Conservation (phyloP, 2,888 invertebrate species). For the Anodontia alba region DNA sequence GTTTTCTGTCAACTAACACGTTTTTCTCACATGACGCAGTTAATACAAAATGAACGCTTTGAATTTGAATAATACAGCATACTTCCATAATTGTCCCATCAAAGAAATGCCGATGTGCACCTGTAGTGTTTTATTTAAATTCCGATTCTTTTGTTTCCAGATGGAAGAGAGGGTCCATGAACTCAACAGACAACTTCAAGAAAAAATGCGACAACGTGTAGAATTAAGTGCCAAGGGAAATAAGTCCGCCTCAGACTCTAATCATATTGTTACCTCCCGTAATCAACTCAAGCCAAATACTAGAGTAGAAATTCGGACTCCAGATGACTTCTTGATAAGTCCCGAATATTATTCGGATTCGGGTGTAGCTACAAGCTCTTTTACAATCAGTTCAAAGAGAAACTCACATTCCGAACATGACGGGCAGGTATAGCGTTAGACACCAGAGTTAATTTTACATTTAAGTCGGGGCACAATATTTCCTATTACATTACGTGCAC, state of each 20-base stretch:
- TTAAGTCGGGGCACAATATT: too few relatives aligned
- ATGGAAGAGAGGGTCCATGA: slow-evolving; percentile 77
- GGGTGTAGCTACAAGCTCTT: slow-evolving; percentile 66
- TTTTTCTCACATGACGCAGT: too few relatives aligned
- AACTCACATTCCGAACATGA: slow-evolving; percentile 40
- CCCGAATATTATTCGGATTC: slow-evolving; percentile 72
- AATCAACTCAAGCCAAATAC: slow-evolving; percentile 10
- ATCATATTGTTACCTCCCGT: not conserved
- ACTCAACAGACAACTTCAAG: slow-evolving; percentile 73
- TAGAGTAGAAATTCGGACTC: slow-evolving; percentile 36
- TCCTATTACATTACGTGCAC: too few relatives aligned
- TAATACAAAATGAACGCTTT: too few relatives aligned
- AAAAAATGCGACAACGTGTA: slow-evolving; percentile 67
- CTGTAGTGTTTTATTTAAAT: too few relatives aligned
- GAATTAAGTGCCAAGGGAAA: slow-evolving; percentile 48
- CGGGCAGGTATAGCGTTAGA: not conserved
- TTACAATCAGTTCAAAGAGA: slow-evolving; percentile 62
- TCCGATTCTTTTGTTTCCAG: slow-evolving; percentile 61
- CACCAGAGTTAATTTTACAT: too few relatives aligned
- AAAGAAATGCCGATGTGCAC: too few relatives aligned
- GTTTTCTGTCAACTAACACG: too few relatives aligned
- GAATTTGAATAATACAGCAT: too few relatives aligned
- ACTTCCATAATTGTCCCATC: too few relatives aligned
- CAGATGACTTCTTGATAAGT: slow-evolving; percentile 52
- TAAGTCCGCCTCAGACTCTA: slow-evolving; percentile 16